Evolutionary conservation across 2,113 vertebrate species (phyloP), one percentile per base, ranked within the genome.

Genomic region (Syrrhaptes paradoxus): DNA sequence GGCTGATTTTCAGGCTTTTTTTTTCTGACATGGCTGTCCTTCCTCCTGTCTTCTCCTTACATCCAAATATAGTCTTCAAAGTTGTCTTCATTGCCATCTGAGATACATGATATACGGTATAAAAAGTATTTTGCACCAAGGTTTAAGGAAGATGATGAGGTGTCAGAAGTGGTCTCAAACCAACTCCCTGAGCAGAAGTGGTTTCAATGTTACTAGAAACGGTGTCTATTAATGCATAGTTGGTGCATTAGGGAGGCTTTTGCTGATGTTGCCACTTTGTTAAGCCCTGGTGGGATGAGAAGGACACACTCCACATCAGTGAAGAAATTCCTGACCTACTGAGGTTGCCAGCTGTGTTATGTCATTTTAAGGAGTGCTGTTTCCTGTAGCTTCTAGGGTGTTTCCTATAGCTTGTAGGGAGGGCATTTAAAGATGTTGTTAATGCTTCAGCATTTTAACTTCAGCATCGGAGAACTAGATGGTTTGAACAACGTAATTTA

Each of bases 31-130:
- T 55, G 2, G 3, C n/a, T 66, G 51, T 36, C 41, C 11, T 70
- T 81, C 21, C 63, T 71, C 21, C 38, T 48, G 21, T 65, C 6
- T 13, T 68, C 32, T 49, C 46, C 28, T 70, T 70, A 8, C 9
- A 26, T n/a, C 41, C 36, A 51, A 26, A 22, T 24, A 9, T 4
- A 34, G 43, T 31, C 66, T 38, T 62, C 12, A 22, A 4, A 34
- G 38, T 66, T 58, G 13, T 8, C 22, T 43, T 43, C 38, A 29
- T 26, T 81, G 71, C 38, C 11, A n/a, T 34, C 48, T 48, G 38
- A 84, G 38, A n/a, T 41, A 48, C 8, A 17, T 0, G 0, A 34
- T 34, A 24, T 55, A 51, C 0, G 6, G 28, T 36, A 34, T 46
- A 48, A 38, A 66, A 81, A 75, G 10, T 43, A 55, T 4, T 61